Evolutionary conservation across 2,113 vertebrate species (phyloP), one percentile per base, ranked within the genome.

Genomic region (Lophius piscatorius): DNA sequence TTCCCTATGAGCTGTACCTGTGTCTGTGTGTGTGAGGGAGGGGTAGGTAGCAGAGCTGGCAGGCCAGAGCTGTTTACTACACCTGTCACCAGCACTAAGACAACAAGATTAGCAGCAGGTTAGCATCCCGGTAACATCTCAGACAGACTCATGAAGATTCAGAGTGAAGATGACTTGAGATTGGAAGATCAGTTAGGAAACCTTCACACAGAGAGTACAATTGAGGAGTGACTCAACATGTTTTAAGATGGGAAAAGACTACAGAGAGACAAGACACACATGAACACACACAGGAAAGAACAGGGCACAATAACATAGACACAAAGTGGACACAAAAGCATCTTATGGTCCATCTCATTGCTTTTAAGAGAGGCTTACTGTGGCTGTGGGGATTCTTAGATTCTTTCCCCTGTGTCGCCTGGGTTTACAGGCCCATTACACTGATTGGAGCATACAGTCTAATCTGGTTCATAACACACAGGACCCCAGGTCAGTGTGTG

Each of bases 31-130:
- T 86, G 68, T 81, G 81, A 80, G 80, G 77, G 78, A 78, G 74
- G 76, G 71, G 70, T 70, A 73, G 74, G 66, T 70, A 65, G 73
- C 47, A 70, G 76, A 82, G 65, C 71, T 76, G 73, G 82, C 78
- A 82, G 83, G 78, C 74, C 70, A 80, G 78, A 76, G 79, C 77
- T 81, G 85, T 86, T 88, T 88, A 88, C 86, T 87, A 89, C 84
- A 89, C 86, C 86, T 90, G 87, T 87, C 87, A 89, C 87, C 82
- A 87, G 74, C 85, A 88, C 85, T 86, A 88, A 89, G 88, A 89
- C 89, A 89, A 90, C 89, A 85, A 87, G 86, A 84, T 87, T 86
- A 87, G 83, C 79, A 87, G 83, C 78, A 87, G 81, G 85, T 89
- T 89, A 88, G 84, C 81, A 80, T 81, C 63, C 51, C 35, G 48